These are phyloP conservation scores for Callocephalon fimbriatum DNA, from an alignment of 2,113 vertebrate species.

Conservation along the genomic window DNA sequence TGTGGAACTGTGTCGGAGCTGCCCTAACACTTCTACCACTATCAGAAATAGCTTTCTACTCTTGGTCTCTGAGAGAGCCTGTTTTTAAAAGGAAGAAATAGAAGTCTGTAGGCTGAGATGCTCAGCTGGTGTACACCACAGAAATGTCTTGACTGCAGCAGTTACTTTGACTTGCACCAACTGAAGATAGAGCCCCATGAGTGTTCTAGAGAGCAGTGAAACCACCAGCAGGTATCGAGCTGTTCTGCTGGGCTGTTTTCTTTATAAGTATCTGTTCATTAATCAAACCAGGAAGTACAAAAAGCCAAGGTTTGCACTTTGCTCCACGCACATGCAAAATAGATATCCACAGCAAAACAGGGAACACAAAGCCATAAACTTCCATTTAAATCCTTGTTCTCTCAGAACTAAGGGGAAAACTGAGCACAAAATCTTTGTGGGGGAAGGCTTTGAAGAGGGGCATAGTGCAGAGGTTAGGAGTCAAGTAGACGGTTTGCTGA, in stretches of 20 bases:
- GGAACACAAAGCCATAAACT: neutral
- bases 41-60: neutral
- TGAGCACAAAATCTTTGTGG: neutral
- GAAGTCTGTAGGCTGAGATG: neutral
- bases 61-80: neutral
- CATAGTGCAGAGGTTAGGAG: neutral
- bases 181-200: neutral
- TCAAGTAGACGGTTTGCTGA: neutral
- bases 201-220: neutral
- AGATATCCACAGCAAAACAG: neutral
- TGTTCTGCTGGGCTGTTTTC: neutral
- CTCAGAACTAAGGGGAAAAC: neutral
- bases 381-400: neutral
- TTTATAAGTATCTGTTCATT: neutral
- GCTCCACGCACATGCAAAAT: neutral
- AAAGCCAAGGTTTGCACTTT: neutral
- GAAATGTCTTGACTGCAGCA: neutral
- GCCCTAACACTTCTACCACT: neutral
- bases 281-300: neutral
- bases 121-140: neutral
- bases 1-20: constrained; percentile 32
- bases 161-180: neutral
- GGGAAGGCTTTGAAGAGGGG: neutral
- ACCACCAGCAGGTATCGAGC: neutral
- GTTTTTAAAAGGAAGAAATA: constrained; percentile 2